phyloP scores from a whole-genome alignment of 1,140 invertebrate species.

The Paraescarpia echinospica region DNA sequence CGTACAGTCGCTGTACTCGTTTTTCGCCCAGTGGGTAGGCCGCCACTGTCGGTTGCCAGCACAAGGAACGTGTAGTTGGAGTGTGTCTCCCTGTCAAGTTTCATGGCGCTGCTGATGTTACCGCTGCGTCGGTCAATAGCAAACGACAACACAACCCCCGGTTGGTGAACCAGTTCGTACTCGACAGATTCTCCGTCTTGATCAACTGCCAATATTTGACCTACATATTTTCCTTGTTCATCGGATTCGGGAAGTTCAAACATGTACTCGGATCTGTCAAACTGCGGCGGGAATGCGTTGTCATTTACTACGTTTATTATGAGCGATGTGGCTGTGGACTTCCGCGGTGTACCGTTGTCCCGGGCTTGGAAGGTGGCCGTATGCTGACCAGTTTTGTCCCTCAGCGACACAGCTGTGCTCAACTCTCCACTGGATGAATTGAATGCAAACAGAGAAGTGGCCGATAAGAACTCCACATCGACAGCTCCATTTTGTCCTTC shows the following conservation, averaged over 20 bases:
- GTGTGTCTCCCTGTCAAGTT: background rate
- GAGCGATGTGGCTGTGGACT: background rate
- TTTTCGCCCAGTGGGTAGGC: constrained; percentile 15
- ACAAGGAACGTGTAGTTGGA: constrained; percentile 14
- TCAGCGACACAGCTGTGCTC: background rate
- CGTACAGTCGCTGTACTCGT: constrained; percentile 31
- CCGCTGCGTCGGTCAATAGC: background rate
- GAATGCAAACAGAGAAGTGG: constrained; percentile 17
- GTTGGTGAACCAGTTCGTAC: background rate
- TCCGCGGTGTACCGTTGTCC: constrained; percentile 16
- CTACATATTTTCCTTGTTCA: background rate
- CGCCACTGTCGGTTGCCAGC: constrained; percentile 16
- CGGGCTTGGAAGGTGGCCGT: background rate
- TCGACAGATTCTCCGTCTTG: background rate
- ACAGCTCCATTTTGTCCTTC: background rate
- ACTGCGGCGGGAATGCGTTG: background rate
- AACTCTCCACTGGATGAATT: background rate
- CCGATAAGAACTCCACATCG: constrained; percentile 15
- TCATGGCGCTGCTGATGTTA: background rate
- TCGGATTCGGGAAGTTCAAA: background rate
- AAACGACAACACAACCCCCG: background rate
- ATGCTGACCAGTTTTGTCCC: background rate
- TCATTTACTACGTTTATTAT: constrained; percentile 8
- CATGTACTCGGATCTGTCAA: background rate
- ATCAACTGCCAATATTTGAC: constrained; percentile 13